phyloP scores from a whole-genome alignment of 2,888 invertebrate genomes.

The Teinopalpus imperialis region DNA sequence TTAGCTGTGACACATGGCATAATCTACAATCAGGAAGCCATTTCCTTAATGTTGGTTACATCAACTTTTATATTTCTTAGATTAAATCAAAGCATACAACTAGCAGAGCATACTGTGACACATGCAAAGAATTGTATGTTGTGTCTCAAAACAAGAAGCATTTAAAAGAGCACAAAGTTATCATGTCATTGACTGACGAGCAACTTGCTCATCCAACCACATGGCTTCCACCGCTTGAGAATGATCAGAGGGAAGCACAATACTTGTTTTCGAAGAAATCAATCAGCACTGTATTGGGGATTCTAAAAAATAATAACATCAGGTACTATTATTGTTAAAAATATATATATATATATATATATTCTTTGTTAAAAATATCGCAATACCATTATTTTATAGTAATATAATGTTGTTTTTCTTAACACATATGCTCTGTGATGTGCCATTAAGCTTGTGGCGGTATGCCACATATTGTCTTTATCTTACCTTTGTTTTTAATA shows the following conservation, averaged over 20 bases:
- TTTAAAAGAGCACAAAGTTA: constrained; percentile 77
- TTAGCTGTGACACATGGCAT: too few relatives aligned
- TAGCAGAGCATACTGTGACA: constrained; percentile 84
- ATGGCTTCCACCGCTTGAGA: constrained; percentile 85
- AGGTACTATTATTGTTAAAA: too few relatives aligned
- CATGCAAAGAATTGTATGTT: constrained; percentile 81
- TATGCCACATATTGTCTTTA: too few relatives aligned
- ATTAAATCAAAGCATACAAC: constrained; percentile 62
- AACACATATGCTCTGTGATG: too few relatives aligned
- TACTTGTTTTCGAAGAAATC: constrained; percentile 90
- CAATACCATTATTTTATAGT: too few relatives aligned
- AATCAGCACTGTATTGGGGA: constrained; percentile 83
- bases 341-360: too few relatives aligned
- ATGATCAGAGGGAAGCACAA: constrained; percentile 92
- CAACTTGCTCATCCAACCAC: constrained; percentile 84
- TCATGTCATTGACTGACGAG: constrained; percentile 78
- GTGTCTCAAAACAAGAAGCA: constrained; percentile 71
- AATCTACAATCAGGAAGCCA: too few relatives aligned
- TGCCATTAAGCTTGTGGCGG: too few relatives aligned
- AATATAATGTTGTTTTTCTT: too few relatives aligned
- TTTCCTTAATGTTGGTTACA: too few relatives aligned
- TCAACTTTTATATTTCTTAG: constrained; percentile 50
- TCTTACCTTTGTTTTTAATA: too few relatives aligned
- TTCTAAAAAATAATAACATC: constrained; percentile 82
- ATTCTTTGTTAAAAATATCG: too few relatives aligned